phyloP scores from a whole-genome alignment of 2,113 vertebrate genomes.

The Nycticryphes semicollaris region DNA sequence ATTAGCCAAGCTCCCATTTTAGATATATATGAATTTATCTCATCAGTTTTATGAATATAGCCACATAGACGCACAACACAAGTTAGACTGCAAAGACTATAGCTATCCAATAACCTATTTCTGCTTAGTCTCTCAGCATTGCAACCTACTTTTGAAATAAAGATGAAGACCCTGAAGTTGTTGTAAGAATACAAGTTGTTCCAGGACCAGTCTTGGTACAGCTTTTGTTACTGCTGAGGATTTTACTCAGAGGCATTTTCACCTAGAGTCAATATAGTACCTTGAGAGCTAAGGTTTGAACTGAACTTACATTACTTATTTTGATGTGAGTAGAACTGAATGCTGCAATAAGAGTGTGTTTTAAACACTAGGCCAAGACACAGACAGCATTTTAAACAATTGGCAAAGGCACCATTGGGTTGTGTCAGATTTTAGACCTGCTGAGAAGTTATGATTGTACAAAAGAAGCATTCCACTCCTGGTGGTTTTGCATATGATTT shows the following conservation, averaged over 20 bases:
- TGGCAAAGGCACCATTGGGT: neutral
- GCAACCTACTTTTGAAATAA: neutral
- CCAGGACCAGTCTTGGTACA: neutral
- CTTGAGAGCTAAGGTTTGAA: neutral
- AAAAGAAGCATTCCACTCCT: neutral
- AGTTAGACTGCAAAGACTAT: neutral
- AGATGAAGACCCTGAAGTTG: neutral
- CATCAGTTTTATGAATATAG: neutral
- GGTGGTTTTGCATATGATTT: neutral
- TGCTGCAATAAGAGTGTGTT: neutral
- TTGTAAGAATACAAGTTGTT: neutral
- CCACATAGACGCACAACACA: accelerated
- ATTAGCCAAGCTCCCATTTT: neutral
- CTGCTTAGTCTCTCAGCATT: neutral
- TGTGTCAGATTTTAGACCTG: neutral
- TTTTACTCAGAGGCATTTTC: neutral
- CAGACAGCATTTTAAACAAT: neutral
- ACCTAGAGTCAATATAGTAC: neutral
- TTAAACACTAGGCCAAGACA: neutral
- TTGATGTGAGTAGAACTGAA: neutral
- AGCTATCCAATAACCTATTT: neutral
- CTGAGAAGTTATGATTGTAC: neutral
- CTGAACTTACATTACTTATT: neutral
- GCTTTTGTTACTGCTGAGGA: neutral
- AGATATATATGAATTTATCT: neutral